Evolutionary conservation across 1,140 invertebrate genomes (phyloP).

Genomic region (Nasonia vitripennis): DNA sequence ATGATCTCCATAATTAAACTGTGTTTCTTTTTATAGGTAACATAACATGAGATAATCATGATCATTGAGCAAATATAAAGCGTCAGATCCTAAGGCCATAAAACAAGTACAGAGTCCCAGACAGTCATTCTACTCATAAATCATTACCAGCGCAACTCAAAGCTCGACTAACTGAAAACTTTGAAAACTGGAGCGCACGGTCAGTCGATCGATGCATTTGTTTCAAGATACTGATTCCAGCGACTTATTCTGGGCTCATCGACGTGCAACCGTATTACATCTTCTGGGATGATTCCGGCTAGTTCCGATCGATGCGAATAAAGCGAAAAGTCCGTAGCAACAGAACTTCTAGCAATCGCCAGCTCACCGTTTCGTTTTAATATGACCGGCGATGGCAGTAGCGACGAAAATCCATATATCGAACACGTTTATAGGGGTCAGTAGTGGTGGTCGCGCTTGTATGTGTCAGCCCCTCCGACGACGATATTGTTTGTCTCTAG

Average conservation of each 20-base stretch:
- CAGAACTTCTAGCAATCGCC: neutral
- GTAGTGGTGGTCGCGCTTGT: constrained; percentile 58
- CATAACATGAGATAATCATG: neutral
- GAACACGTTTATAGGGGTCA: constrained; percentile 69
- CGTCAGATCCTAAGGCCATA: neutral
- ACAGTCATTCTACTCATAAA: constrained; percentile 1
- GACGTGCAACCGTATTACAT: neutral
- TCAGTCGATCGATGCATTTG: neutral
- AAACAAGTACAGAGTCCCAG: neutral
- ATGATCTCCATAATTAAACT: neutral
- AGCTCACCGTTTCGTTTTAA: neutral
- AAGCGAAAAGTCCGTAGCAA: neutral
- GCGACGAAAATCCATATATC: constrained; percentile 66
- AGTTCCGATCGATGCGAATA: neutral
- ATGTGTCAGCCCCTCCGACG: neutral
- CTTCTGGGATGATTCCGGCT: neutral
- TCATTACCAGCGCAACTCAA: neutral
- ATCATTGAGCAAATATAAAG: neutral
- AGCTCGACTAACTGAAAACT: neutral
- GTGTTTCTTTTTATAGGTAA: neutral
- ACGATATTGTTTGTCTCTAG: constrained; percentile 2
- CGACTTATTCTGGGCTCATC: too few species aligned
- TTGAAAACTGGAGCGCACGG: constrained; percentile 1
- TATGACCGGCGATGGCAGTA: constrained; percentile 10
- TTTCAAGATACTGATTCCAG: neutral